A percentile compares a stretch with the other conserved stretches of the same genome.
Evolutionary conservation across 1,140 invertebrate species (phyloP).

Genomic region (Pararge aegeria): DNA sequence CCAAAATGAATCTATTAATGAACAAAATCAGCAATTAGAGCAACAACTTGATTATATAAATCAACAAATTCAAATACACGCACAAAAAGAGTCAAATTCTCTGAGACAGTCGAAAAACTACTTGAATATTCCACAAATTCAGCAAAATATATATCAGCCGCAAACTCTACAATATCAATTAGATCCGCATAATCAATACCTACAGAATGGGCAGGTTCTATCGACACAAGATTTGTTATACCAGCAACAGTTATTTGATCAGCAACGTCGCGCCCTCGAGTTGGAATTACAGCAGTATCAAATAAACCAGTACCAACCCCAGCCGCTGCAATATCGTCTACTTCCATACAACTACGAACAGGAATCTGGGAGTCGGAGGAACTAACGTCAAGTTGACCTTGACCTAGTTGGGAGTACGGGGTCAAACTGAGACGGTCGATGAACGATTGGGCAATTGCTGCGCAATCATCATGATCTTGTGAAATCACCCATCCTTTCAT

Average conservation of each 20-base stretch:
- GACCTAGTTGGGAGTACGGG: conserved; percentile 58
- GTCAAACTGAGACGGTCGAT: conserved; percentile 44
- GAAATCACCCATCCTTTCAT: conserved; percentile 36
- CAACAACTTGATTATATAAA: background rate
- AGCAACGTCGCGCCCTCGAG: conserved; percentile 38
- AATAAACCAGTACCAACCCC: conserved; percentile 24
- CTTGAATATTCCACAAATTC: conserved; percentile 6
- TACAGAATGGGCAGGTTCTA: conserved; percentile 14
- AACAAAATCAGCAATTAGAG: background rate
- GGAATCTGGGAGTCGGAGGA: conserved; percentile 9
- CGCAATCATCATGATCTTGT: conserved; percentile 10
- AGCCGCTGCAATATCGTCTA: conserved; percentile 40
- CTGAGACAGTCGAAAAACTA: background rate
- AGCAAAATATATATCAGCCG: conserved; percentile 27
- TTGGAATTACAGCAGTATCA: conserved; percentile 34
- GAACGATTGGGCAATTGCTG: conserved; percentile 27
- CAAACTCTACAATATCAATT: conserved; percentile 26
- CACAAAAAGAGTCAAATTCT: background rate
- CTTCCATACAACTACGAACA: conserved; percentile 22
- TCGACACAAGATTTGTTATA: conserved; percentile 41
- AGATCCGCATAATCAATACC: conserved; percentile 15
- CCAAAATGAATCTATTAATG: background rate
- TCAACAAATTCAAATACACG: conserved; percentile 11
- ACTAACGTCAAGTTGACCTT: conserved; percentile 62
- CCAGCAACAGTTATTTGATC: conserved; percentile 50